Percentiles rank a stretch among this genome's conserved stretches.
phyloP scores from a whole-genome alignment of 2,797 vertebrate genomes.

The Melanitta fusca region DNA sequence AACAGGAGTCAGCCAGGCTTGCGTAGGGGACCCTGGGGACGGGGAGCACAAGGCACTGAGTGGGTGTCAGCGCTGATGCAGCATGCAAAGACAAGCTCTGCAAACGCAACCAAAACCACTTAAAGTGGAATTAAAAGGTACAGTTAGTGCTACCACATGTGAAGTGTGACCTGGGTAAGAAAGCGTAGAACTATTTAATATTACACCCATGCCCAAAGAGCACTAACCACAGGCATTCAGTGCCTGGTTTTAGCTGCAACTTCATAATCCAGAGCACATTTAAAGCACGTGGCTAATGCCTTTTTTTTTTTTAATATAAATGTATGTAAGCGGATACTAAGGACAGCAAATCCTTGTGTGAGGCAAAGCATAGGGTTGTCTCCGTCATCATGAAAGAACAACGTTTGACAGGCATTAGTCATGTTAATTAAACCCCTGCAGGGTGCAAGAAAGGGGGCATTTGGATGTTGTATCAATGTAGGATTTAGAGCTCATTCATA shows the following conservation, averaged over 20 bases:
- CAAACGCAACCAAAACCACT: rapidly evolving
- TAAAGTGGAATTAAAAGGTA: not conserved
- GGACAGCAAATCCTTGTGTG: not conserved
- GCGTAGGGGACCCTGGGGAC: not conserved
- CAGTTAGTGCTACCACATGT: rapidly evolving
- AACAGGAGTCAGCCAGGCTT: not conserved
- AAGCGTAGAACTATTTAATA: not conserved
- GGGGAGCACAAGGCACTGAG: not conserved
- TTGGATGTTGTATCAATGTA: not conserved
- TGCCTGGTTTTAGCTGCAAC: not conserved
- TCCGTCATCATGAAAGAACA: not conserved
- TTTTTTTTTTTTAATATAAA: not conserved
- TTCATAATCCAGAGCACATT: rapidly evolving
- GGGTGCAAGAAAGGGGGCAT: not conserved
- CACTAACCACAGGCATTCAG: not conserved
- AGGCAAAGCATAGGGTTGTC: not conserved
- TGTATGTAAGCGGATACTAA: not conserved
- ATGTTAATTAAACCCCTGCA: not conserved
- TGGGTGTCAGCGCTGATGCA: not conserved
- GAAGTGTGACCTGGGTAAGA: not conserved
- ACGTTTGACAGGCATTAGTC: not conserved
- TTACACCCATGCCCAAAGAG: not conserved
- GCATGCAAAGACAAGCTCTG: not conserved
- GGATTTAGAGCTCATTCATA: not conserved
- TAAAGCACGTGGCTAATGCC: rapidly evolving